Percentiles rank a stretch among this genome's conserved stretches.
phyloP scores from a whole-genome alignment of 2,888 invertebrate species.

The Acrobasis suavella region DNA sequence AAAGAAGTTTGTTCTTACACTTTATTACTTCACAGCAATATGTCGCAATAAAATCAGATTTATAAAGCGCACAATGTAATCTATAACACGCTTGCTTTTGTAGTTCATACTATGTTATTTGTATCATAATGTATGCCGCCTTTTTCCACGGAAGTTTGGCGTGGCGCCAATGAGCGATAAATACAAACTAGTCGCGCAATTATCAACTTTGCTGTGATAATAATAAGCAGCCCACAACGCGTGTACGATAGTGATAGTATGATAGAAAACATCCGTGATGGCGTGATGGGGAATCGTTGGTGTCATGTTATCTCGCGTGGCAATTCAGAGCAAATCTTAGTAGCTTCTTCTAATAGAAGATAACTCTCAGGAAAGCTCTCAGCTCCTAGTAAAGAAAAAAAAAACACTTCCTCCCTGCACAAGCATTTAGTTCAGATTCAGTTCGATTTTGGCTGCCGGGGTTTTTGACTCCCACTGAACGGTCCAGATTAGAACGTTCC shows the following conservation, averaged over 20 bases:
- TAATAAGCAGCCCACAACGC: constrained; percentile 32
- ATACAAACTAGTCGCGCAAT: neutral
- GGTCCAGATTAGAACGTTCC: too few species aligned
- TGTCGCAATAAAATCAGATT: constrained; percentile 14
- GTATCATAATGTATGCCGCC: constrained; percentile 19
- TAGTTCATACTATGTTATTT: constrained; percentile 5
- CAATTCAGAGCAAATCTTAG: neutral
- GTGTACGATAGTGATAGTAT: constrained; percentile 35
- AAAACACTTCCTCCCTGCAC: too few species aligned
- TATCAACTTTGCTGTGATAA: constrained; percentile 6
- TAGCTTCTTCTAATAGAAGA: neutral
- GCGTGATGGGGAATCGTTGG: constrained; percentile 41
- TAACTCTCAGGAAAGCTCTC: too few species aligned
- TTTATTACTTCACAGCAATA: constrained; percentile 1
- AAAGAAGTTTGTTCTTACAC: neutral
- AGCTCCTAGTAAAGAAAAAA: too few species aligned
- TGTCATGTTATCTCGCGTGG: constrained; percentile 44
- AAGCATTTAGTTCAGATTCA: too few species aligned
- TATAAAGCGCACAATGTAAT: constrained; percentile 9
- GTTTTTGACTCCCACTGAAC: too few species aligned
- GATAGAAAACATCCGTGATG: constrained; percentile 38
- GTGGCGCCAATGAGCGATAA: constrained; percentile 17
- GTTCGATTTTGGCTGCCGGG: too few species aligned
- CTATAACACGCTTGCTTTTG: neutral
- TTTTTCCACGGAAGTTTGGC: constrained; percentile 18